Percentiles rank a stretch among this genome's conserved stretches.
Conservation (phyloP, 2,888 invertebrate species). For the Teinopalpus imperialis region DNA sequence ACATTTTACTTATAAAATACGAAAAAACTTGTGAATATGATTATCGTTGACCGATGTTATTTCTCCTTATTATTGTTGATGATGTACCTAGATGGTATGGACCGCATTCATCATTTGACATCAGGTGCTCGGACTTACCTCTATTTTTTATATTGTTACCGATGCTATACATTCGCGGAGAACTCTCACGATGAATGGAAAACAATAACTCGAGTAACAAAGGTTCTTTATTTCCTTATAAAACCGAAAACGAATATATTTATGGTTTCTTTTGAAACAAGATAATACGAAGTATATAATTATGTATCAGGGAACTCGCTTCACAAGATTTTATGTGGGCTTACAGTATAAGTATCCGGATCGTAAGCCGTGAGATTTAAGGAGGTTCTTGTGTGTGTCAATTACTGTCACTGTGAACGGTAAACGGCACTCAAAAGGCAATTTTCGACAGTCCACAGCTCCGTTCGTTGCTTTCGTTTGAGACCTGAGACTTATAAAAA, state of each 20-base stretch:
- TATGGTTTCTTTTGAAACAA: conserved; percentile 8
- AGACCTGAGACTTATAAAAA: too few relatives aligned
- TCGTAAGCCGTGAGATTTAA: conserved; percentile 20
- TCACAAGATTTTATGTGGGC: conserved; percentile 10
- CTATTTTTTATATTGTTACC: too few relatives aligned
- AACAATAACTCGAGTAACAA: neutral
- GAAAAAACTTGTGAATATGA: too few relatives aligned
- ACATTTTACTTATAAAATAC: too few relatives aligned
- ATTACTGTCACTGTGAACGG: conserved; percentile 32
- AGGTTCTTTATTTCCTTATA: conserved; percentile 1
- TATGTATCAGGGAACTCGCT: conserved; percentile 13
- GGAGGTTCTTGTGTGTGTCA: conserved; percentile 28
- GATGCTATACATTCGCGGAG: too few relatives aligned
- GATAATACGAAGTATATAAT: conserved; percentile 22
- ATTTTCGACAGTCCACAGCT: conserved; percentile 26
- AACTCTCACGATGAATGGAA: neutral
- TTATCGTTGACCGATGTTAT: too few relatives aligned
- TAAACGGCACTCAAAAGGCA: conserved; percentile 29
- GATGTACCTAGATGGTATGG: too few relatives aligned
- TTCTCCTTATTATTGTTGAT: too few relatives aligned
- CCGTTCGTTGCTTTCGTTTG: neutral
- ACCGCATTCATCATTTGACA: too few relatives aligned
- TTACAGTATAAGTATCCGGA: conserved; percentile 6
- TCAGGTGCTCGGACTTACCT: too few relatives aligned
- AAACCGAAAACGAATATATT: conserved; percentile 2